These are phyloP conservation scores for Platycheirus rosarum DNA, from an alignment of 2,888 invertebrate genomes.

Conservation along the genomic window DNA sequence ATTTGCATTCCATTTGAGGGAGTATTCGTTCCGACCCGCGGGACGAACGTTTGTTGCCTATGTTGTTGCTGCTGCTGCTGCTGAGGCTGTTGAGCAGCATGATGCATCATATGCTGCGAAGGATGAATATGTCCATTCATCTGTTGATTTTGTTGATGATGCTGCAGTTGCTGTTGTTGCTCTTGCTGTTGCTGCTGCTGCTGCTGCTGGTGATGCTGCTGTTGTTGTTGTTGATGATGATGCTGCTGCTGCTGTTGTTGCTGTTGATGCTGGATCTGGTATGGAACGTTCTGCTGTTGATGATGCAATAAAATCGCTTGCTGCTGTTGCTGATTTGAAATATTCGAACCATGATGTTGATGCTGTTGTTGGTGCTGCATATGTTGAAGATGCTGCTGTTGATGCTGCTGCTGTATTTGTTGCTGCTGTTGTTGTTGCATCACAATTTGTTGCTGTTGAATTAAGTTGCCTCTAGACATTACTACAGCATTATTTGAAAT, in stretches of 20 bases:
- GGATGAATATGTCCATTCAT: conserved; percentile 62
- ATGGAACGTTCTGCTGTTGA: conserved; percentile 62
- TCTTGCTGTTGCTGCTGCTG: conserved; percentile 50
- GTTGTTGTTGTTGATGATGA: conserved; percentile 72
- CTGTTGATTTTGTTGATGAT: conserved; percentile 67
- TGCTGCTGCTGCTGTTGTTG: conserved; percentile 56
- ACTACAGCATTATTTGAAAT: conserved; percentile 75
- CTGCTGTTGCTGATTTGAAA: conserved; percentile 63
- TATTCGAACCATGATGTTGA: conserved; percentile 69
- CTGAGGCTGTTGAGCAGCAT: conserved; percentile 48
- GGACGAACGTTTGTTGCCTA: conserved; percentile 75
- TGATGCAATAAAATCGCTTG: conserved; percentile 68
- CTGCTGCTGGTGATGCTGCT: conserved; percentile 59
- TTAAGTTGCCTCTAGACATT: conserved; percentile 74
- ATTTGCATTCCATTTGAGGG: conserved; percentile 76
- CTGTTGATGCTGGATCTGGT: conserved; percentile 60
- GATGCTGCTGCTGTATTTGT: conserved; percentile 37
- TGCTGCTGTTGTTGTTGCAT: conserved; percentile 66
- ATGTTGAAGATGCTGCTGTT: conserved; percentile 69
- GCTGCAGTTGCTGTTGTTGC: conserved; percentile 10
- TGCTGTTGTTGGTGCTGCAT: conserved; percentile 76
- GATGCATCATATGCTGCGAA: conserved; percentile 50
- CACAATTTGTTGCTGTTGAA: conserved; percentile 74
- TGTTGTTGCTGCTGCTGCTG: conserved; percentile 64
- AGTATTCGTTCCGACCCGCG: conserved; percentile 78